Base-by-base conservation (phyloP, 1,140 invertebrate species). In the Dicyema japonicum region DNA sequence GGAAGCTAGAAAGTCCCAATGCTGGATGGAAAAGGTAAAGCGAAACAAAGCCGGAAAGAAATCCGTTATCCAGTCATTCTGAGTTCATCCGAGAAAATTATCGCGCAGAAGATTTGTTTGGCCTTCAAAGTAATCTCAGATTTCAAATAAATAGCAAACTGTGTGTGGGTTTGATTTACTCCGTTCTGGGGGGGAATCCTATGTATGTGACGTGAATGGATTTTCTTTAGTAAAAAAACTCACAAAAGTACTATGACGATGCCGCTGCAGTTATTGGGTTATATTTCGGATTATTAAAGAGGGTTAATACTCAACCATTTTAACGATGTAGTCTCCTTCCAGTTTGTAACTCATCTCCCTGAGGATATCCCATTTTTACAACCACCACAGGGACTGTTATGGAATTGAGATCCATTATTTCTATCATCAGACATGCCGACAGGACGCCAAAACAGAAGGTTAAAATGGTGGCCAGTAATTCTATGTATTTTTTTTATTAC, bases 191-290 rank as follows among this genome's bases (percentile, higher is more conserved):
- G 82, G 82, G 13, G 76, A 80, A 46, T 92, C 80, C 1, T 94
- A 76, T 48, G 88, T 97, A 0, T 94, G 82, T 54, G 88, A 97
- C 58, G 85, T 97, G 0, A 97, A 97, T 56, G 88, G 88, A 2
- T 97, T 97, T 50, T 90, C 76, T 44, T 97, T 97, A 55, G 88
- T 97, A 5, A 97, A 97, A n/a, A 46, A 94, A 88, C 47, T 92
- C 82, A 1, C 78, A 74, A 43, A 97, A 97, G 46, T 97, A 97
- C 55, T 97, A 97, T 45, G 85, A 97, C 49, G 88, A 97, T 45
- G 92, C 78, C 52, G 76, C 82, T 4, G 82, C 85, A 50, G 92
- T 97, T 31, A 53, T 97, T 8, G 56, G 54, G 38, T 55, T 43
- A n/a, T n/a, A n/a, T n/a, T n/a, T n/a, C n/a, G n/a, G n/a, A 35